These are phyloP conservation scores for Pimephales promelas DNA, from an alignment of 2,113 vertebrate species.

Conservation along the genomic window DNA sequence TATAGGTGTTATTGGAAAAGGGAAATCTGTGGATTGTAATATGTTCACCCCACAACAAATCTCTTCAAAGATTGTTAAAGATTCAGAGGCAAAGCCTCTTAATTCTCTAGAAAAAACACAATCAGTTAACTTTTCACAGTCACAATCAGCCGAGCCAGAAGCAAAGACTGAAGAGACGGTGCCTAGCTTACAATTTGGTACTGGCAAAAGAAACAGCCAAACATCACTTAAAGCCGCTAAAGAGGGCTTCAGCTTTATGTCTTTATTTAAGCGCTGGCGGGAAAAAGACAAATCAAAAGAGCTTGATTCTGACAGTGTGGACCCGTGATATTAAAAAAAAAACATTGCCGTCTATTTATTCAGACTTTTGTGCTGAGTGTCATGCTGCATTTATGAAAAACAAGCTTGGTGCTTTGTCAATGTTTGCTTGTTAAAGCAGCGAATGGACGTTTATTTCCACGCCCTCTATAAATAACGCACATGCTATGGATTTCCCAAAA, in stretches of 20 bases:
- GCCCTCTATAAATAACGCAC: neutral
- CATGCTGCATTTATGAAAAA: neutral
- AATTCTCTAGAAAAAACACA: constrained; percentile 1
- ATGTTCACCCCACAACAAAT: constrained; percentile 31
- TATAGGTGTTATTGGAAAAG: constrained; percentile 47
- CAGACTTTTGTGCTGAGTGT: neutral
- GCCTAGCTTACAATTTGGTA: constrained; percentile 29
- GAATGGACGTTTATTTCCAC: neutral
- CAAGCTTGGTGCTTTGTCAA: neutral
- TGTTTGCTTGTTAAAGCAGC: neutral
- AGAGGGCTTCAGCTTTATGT: constrained; percentile 64
- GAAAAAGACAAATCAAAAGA: constrained; percentile 66
- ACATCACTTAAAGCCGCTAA: constrained; percentile 50
- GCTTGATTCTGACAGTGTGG: constrained; percentile 48
- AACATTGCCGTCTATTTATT: neutral
- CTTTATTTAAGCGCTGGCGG: constrained; percentile 73
- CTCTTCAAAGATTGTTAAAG: neutral
- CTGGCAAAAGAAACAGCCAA: constrained; percentile 46
- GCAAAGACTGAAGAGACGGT: constrained; percentile 27
- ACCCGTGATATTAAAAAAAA: constrained; percentile 13
- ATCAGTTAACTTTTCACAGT: constrained; percentile 18
- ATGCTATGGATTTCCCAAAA: neutral
- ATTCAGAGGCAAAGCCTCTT: neutral
- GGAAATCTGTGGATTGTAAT: constrained; percentile 46
- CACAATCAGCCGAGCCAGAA: constrained; percentile 2